Percentiles rank a stretch among this genome's conserved stretches.
Evolutionary conservation across 2,888 invertebrate genomes (phyloP).

Genomic region (Drosophila quinaria): DNA sequence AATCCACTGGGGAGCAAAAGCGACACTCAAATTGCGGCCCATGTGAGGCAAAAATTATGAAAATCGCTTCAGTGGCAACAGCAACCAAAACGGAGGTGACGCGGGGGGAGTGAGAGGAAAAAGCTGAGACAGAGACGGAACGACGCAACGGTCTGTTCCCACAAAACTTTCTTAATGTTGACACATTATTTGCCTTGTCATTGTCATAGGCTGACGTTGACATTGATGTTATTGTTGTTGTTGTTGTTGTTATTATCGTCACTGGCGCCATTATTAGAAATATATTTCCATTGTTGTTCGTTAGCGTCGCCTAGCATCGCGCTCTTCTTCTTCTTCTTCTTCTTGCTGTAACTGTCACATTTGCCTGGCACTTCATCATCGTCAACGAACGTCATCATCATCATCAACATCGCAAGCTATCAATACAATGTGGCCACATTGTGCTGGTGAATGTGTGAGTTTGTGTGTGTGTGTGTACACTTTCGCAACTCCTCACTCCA

Average conservation of each 20-base stretch:
- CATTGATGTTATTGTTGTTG: conserved; percentile 40
- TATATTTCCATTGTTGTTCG: conserved; percentile 63
- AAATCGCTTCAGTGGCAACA: conserved; percentile 20
- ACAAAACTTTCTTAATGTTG: conserved; percentile 53
- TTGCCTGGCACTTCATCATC: conserved; percentile 70
- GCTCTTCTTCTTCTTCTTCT: conserved; percentile 35
- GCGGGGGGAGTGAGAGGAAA: neutral
- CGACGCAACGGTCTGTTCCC: conserved; percentile 17
- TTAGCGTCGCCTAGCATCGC: conserved; percentile 59
- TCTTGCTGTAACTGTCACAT: conserved; percentile 72
- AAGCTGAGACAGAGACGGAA: conserved; percentile 16
- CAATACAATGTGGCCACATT: conserved; percentile 52
- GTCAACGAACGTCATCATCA: conserved; percentile 42
- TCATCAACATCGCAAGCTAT: conserved; percentile 26
- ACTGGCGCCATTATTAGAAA: conserved; percentile 69
- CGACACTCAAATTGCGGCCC: conserved; percentile 25
- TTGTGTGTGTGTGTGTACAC: conserved; percentile 19
- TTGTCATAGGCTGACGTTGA: conserved; percentile 67
- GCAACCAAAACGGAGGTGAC: neutral
- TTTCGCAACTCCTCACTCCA: neutral
- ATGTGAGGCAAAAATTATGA: conserved; percentile 52
- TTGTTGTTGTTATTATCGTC: conserved; percentile 43
- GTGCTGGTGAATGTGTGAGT: too few species aligned
- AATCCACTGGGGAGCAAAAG: conserved; percentile 50
- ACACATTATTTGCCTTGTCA: conserved; percentile 69